Evolutionary conservation across 2,888 invertebrate species (phyloP).

Genomic region (Spodoptera exigua): DNA sequence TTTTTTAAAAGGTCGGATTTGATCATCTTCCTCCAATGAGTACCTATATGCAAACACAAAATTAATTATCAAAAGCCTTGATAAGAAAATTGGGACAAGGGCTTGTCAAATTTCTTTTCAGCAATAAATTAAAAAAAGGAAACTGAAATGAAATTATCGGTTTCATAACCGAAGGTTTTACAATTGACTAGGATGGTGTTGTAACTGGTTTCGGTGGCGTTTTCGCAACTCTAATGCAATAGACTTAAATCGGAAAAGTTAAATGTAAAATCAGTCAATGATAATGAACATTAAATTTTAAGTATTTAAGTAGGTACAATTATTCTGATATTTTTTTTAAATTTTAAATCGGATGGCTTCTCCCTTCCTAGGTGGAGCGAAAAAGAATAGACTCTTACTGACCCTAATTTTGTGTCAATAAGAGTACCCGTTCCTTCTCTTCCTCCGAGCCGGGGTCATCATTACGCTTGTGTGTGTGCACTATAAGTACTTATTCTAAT

Average conservation of each 20-base stretch:
- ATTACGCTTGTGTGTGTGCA: too few species aligned
- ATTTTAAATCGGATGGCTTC: too few species aligned
- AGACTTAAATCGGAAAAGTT: conserved; percentile 5
- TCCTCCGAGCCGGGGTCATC: too few species aligned
- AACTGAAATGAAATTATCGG: conserved; percentile 42
- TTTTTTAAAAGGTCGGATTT: background rate
- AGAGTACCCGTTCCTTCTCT: too few species aligned
- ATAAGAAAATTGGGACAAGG: conserved; percentile 34
- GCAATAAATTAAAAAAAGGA: conserved; percentile 30
- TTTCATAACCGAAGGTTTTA: conserved; percentile 45
- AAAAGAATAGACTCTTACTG: too few species aligned
- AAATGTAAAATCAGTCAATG: background rate
- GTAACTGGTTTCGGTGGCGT: conserved; percentile 49
- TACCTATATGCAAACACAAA: conserved; percentile 3
- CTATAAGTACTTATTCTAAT: too few species aligned
- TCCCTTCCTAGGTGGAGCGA: too few species aligned
- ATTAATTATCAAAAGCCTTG: conserved; percentile 14
- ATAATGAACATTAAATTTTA: too few species aligned
- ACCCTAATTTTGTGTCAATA: too few species aligned
- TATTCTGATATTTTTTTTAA: too few species aligned
- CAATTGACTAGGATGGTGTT: conserved; percentile 40
- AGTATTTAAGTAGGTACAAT: too few species aligned
- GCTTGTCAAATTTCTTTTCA: conserved; percentile 26
- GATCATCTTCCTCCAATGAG: background rate
- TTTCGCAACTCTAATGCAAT: conserved; percentile 53